Evolutionary conservation across 1,140 invertebrate species (phyloP).

Genomic region (Drosophila parabipectinata): DNA sequence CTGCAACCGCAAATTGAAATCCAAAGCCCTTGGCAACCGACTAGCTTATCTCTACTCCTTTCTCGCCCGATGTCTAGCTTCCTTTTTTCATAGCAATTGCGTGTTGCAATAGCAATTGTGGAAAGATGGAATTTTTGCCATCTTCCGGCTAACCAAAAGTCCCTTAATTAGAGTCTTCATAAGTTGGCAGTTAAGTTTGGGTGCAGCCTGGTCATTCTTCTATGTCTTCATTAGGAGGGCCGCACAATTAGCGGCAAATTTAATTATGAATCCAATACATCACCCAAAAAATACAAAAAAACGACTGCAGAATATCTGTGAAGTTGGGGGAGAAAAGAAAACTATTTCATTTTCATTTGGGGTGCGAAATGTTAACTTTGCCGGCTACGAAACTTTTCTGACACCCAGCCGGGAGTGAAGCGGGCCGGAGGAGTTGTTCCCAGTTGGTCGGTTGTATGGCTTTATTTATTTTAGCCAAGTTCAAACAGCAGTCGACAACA

Average conservation of each 20-base stretch:
- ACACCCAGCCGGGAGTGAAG: constrained; percentile 52
- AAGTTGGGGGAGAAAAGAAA: constrained; percentile 33
- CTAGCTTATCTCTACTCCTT: constrained; percentile 5
- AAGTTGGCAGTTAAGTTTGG: not conserved
- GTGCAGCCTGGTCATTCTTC: constrained; percentile 18
- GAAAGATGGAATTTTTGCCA: constrained; percentile 19
- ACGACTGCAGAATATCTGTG: constrained; percentile 23
- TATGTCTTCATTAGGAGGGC: constrained; percentile 34
- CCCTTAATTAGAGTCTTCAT: constrained; percentile 34
- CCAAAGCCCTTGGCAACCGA: constrained; percentile 46
- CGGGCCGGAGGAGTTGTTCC: constrained; percentile 32
- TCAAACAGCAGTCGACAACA: constrained; percentile 64
- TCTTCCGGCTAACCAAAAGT: constrained; percentile 10
- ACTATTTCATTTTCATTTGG: constrained; percentile 75
- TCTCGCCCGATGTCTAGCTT: not conserved
- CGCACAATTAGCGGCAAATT: constrained; percentile 55
- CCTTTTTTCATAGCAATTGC: constrained; percentile 21
- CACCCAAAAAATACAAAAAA: constrained; percentile 12
- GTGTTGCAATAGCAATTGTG: constrained; percentile 44
- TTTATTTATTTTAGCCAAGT: constrained; percentile 82
- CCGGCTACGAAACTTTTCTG: constrained; percentile 60
- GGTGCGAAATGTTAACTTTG: constrained; percentile 58
- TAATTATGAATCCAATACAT: constrained; percentile 70
- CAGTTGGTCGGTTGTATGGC: constrained; percentile 70
- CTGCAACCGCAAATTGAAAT: constrained; percentile 62